Base-by-base conservation (phyloP, 2,888 invertebrate genomes). In the Chymomyza caudatula region DNA sequence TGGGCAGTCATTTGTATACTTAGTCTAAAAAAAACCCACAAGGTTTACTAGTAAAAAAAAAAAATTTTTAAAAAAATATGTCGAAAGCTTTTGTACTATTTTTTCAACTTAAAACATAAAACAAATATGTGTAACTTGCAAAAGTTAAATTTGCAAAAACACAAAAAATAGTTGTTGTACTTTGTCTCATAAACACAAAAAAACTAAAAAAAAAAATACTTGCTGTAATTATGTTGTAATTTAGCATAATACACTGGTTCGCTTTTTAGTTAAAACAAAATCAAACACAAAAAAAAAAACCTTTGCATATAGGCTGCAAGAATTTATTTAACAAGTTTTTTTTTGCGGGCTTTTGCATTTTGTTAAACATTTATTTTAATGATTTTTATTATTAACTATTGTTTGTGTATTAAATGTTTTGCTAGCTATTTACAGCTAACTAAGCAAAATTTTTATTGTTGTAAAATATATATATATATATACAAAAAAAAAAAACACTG, bases 1-100 rank as follows among this genome's bases (percentile, higher is more conserved):
- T 90, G 90, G 90, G 90, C 90, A 90, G 78, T 80, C 80, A 80
- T 78, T 83, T 83, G 84, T 80, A 80, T 80, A 80, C 84, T 80
- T 71, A 72, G 71, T 71, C 71, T 69, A 64, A 57, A 60, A 53
- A 43, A 47, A 51, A 60, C 13, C 53, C 61, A 60, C 54, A 65
- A 69, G 76, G 77, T 74, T 74, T 65, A 72, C 60, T 70, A 74
- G 71, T 62, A 64, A 72, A 73, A 56, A 64, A 69, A 71, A 69
- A 73, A 69, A 71, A 64, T 55, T 59, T 71, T 71, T 75, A 51
- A n/a, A 58, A 55, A 63, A 64, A 77, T 74, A 81, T 67, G 76
- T 84, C 73, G 72, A 86, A 73, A 83, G 81, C 83, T 86, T 87
- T 86, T 86, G 87, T 87, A 85, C 86, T 83, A 85, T 86, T 87